Conservation (phyloP, 1,140 invertebrate genomes). For the Meloidogyne chitwoodi region DNA sequence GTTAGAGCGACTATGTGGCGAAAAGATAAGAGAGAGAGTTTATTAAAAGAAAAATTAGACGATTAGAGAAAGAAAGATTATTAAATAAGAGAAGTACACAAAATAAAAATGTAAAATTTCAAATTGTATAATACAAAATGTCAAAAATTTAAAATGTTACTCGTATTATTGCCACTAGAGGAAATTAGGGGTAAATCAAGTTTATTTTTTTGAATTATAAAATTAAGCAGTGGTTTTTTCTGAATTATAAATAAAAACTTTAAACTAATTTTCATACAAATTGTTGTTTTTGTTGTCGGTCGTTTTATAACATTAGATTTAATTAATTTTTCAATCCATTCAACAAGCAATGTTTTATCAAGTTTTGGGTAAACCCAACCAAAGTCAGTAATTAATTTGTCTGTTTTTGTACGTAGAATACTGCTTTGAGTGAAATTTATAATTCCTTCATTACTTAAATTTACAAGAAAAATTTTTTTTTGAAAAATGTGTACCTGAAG, state of each 20-base stretch:
- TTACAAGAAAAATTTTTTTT: neutral
- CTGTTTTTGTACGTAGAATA: conserved; percentile 47
- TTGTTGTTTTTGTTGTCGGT: neutral
- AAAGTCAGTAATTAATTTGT: conserved; percentile 34
- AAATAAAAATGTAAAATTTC: too few relatives aligned
- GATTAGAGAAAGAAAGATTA: neutral
- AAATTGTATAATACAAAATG: too few relatives aligned
- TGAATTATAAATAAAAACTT: too few relatives aligned
- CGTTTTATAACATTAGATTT: neutral
- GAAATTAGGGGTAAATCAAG: too few relatives aligned
- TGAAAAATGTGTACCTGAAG: conserved; percentile 21
- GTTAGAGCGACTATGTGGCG: neutral
- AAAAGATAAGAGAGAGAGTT: neutral
- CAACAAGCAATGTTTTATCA: neutral
- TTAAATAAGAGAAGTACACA: neutral
- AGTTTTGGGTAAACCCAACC: conserved; percentile 42
- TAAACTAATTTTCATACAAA: neutral
- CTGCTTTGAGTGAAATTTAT: conserved; percentile 40
- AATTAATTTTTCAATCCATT: neutral
- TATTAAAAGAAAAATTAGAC: neutral
- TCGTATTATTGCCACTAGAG: too few relatives aligned
- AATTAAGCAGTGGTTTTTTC: too few relatives aligned
- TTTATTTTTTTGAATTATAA: too few relatives aligned
- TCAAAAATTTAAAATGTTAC: too few relatives aligned
- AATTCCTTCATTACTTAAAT: conserved; percentile 35